Evolutionary conservation across 2,888 invertebrate genomes (phyloP).

Genomic region (Tenthredo livida): DNA sequence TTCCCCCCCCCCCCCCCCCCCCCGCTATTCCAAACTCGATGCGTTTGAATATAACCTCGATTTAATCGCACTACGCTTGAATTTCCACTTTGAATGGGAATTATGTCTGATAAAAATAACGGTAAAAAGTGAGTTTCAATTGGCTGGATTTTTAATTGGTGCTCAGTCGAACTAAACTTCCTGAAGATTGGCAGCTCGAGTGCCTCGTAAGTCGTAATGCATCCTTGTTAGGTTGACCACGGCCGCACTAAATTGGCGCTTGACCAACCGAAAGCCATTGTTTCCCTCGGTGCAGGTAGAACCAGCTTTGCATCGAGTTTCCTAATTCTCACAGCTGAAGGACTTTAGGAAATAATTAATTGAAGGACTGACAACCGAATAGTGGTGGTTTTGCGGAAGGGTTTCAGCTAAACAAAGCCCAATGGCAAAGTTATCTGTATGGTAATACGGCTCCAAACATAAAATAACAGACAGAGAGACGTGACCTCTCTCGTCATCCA

Average conservation of each 20-base stretch:
- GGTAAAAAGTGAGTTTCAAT: constrained; percentile 27
- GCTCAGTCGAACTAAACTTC: constrained; percentile 14
- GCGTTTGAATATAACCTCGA: constrained; percentile 11
- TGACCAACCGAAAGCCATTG: constrained; percentile 46
- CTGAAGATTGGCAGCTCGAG: constrained; percentile 27
- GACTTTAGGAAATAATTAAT: constrained; percentile 32
- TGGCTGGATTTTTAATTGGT: constrained; percentile 16
- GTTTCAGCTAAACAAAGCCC: constrained; percentile 1
- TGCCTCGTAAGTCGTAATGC: constrained; percentile 36
- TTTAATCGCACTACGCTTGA: constrained; percentile 25
- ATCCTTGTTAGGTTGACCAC: not conserved
- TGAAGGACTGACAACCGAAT: constrained; percentile 19
- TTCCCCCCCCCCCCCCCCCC: not conserved
- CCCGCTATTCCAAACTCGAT: not conserved
- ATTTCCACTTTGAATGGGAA: not conserved
- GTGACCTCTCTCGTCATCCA: not conserved
- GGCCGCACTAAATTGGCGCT: not conserved
- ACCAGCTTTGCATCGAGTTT: constrained; percentile 2
- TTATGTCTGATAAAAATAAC: constrained; percentile 22
- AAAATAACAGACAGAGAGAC: not conserved
- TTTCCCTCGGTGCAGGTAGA: not conserved
- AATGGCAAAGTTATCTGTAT: constrained; percentile 7
- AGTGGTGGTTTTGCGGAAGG: not conserved
- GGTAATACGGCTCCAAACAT: not conserved
- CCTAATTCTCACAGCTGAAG: constrained; percentile 20